These are phyloP conservation scores for Piscicola geometra DNA, from an alignment of 2,888 invertebrate genomes.

Conservation along the genomic window DNA sequence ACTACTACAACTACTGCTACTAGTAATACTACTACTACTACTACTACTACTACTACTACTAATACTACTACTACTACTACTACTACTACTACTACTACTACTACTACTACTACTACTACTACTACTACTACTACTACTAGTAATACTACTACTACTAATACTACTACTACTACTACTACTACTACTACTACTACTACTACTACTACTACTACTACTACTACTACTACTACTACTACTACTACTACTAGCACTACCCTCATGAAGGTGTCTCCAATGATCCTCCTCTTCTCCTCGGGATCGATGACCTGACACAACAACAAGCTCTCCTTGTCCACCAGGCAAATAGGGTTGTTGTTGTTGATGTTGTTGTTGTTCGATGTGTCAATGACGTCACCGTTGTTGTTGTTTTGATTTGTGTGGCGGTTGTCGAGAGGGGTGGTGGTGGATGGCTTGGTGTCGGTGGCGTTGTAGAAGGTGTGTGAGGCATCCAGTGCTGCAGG, in stretches of 20 bases:
- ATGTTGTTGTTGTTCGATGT: neutral
- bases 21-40: conserved; percentile 12
- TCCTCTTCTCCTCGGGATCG: conserved; percentile 92
- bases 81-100: conserved; percentile 18
- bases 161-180: conserved; percentile 18
- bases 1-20: conserved; percentile 16
- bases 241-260: conserved; percentile 63
- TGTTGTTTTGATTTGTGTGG: no score
- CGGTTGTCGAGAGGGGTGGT: no score
- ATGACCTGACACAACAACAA: conserved; percentile 58
- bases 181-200: conserved; percentile 18
- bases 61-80: conserved; percentile 15
- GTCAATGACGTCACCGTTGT: conserved; percentile 35
- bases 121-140: conserved; percentile 16
- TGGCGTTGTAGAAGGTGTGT: conserved; percentile 64
- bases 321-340: conserved; percentile 15
- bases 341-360: neutral
- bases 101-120: conserved; percentile 18
- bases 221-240: conserved; percentile 18
- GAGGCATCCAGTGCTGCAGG: conserved; percentile 59
- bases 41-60: conserved; percentile 18
- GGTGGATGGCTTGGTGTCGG: conserved; percentile 47
- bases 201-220: conserved; percentile 18
- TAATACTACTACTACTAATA: conserved; percentile 12
- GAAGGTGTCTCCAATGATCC: conserved; percentile 98